Percentiles rank a stretch among this genome's conserved stretches.
Conservation (phyloP, 2,888 invertebrate genomes). For the Lasioglossum oenotherae region DNA sequence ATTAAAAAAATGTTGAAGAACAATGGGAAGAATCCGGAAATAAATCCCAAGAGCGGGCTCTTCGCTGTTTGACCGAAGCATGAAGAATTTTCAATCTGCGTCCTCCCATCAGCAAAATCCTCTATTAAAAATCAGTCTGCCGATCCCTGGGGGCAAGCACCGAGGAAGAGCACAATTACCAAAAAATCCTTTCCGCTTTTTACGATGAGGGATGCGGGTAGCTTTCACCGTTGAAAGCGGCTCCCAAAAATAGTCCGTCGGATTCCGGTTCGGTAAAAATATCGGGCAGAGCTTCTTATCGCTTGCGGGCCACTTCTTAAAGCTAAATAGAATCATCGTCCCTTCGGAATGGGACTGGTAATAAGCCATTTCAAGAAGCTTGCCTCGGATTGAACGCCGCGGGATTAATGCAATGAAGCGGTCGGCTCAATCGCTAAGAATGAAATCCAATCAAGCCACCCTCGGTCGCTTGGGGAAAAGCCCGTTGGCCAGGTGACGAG, state of each 20-base stretch:
- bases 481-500: background rate
- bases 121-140: background rate
- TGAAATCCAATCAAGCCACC: constrained; percentile 68
- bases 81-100: background rate
- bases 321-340: constrained; percentile 22
- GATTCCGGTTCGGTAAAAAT: background rate
- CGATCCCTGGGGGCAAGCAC: background rate
- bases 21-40: background rate
- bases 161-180: background rate
- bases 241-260: background rate
- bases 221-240: background rate
- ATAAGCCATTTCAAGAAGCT: constrained; percentile 55
- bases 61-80: background rate
- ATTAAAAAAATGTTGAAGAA: background rate
- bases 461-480: constrained; percentile 48
- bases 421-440: constrained; percentile 64
- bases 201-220: background rate
- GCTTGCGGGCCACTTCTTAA: constrained; percentile 4
- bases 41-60: background rate
- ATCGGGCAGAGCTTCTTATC: background rate
- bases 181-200: background rate
- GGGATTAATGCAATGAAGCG: constrained; percentile 70
- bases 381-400: constrained; percentile 48
- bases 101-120: background rate
- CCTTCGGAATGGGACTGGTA: background rate